These are phyloP conservation scores for Apodemus speciosus DNA, from an alignment of 2,113 vertebrate genomes.

Conservation along the genomic window DNA sequence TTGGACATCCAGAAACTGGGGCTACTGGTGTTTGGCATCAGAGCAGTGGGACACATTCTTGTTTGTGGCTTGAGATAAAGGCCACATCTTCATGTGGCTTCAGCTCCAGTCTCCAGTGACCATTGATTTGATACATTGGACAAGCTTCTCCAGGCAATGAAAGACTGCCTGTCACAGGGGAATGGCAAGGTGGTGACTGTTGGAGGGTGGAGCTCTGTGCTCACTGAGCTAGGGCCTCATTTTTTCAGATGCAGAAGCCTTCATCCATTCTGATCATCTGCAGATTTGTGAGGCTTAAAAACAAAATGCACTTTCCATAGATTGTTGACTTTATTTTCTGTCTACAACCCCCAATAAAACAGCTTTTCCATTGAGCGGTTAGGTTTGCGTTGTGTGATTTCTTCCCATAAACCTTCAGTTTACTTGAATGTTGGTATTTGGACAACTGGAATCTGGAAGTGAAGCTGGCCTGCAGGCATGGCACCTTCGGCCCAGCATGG, in stretches of 20 bases:
- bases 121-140: neutral
- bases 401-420: neutral
- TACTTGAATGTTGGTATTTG: neutral
- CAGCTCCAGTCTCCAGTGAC: neutral
- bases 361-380: neutral
- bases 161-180: neutral
- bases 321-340: neutral
- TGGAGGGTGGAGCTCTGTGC: too few relatives aligned
- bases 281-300: constrained; percentile 46
- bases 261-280: neutral
- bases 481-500: too few relatives aligned
- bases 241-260: neutral
- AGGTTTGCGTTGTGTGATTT: neutral
- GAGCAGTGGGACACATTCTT: neutral
- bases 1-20: neutral
- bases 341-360: constrained; percentile 8
- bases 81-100: neutral
- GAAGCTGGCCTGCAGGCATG: neutral
- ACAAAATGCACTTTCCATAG: constrained; percentile 17
- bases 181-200: neutral
- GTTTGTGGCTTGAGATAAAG: neutral
- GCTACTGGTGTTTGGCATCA: neutral
- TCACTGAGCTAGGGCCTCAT: neutral
- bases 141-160: neutral
- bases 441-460: neutral